phyloP scores from a whole-genome alignment of 2,113 vertebrate species.

The Hyperopisus bebe region DNA sequence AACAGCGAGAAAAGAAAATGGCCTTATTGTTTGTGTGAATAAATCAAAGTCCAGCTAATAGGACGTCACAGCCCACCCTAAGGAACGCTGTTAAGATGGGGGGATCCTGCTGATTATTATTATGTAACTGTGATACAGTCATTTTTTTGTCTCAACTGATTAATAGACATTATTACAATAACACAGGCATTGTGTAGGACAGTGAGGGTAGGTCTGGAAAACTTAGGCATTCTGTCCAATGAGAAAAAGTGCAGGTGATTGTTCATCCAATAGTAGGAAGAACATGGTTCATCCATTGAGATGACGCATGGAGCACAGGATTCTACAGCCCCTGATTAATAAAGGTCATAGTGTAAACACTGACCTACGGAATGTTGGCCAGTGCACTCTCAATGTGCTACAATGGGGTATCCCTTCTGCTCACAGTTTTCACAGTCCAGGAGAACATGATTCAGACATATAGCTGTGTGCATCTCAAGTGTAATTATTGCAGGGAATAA shows the following conservation, averaged over 20 bases:
- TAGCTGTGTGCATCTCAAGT: neutral
- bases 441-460: neutral
- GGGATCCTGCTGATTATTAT: neutral
- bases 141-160: neutral
- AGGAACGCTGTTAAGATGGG: neutral
- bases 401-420: neutral
- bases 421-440: neutral
- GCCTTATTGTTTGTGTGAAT: neutral
- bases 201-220: neutral
- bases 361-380: neutral
- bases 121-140: neutral
- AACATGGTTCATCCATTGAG: neutral
- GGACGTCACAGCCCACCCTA: neutral
- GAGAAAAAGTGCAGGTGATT: neutral
- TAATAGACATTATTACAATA: neutral
- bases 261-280: neutral
- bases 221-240: neutral
- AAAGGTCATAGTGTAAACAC: neutral
- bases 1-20: neutral
- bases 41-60: neutral
- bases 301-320: neutral
- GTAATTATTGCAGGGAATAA: neutral
- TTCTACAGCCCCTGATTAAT: neutral
- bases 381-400: neutral
- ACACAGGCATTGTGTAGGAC: neutral